Conservation (phyloP, 2,888 invertebrate species). For the Congeria kusceri region DNA sequence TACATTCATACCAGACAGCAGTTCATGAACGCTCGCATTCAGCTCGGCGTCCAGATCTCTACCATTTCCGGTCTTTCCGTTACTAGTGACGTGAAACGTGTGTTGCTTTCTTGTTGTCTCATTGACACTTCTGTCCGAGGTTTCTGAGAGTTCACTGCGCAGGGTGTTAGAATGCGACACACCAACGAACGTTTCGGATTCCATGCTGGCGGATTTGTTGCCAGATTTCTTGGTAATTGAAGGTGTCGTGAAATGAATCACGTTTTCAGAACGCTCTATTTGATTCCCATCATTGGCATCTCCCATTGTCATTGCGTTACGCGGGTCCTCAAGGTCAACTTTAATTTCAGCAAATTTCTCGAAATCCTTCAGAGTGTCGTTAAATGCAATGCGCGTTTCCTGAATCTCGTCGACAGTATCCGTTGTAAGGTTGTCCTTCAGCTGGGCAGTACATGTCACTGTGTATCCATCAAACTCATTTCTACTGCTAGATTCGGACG, state of each 20-base stretch:
- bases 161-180: too few species aligned
- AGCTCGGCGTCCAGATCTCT: slow-evolving; percentile 43
- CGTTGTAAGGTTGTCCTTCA: slow-evolving; percentile 10
- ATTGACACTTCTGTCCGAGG: background rate
- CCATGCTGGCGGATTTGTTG: background rate
- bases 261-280: slow-evolving; percentile 41
- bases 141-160: background rate
- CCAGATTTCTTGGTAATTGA: slow-evolving; percentile 20
- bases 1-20: slow-evolving; percentile 44
- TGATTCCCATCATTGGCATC: slow-evolving; percentile 12
- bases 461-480: slow-evolving; percentile 10
- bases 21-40: slow-evolving; percentile 36
- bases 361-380: slow-evolving; percentile 35
- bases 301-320: background rate
- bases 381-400: slow-evolving; percentile 28
- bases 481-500: background rate
- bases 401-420: slow-evolving; percentile 5
- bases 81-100: background rate
- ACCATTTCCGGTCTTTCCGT: background rate
- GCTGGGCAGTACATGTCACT: slow-evolving; percentile 45
- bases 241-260: slow-evolving; percentile 23
- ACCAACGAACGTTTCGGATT: background rate
- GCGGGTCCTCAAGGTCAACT: background rate
- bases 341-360: slow-evolving; percentile 20
- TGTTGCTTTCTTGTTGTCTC: background rate